A percentile compares a stretch with the other conserved stretches of the same genome.
These are phyloP conservation scores for Linyphia triangularis DNA, from an alignment of 2,888 invertebrate species.

Conservation along the genomic window DNA sequence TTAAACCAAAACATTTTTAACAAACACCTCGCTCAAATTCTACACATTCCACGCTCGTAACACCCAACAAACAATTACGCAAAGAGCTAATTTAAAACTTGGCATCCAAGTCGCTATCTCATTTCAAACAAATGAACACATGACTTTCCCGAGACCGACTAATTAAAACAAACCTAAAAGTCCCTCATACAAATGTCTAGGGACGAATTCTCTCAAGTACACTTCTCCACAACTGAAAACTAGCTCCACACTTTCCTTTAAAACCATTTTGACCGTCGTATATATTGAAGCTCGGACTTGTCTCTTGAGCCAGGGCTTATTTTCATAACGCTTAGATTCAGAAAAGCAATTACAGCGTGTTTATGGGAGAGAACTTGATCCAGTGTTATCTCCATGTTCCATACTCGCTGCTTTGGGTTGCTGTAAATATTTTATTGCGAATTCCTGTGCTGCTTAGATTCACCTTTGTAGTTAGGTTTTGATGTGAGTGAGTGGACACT, in stretches of 20 bases:
- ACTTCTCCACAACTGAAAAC: background rate
- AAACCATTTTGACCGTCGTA: background rate
- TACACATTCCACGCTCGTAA: too few relatives aligned
- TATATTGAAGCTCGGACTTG: background rate
- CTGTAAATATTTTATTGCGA: background rate
- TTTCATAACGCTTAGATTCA: background rate
- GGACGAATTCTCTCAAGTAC: background rate
- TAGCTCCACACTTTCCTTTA: background rate
- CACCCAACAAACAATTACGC: background rate
- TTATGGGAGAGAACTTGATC: background rate
- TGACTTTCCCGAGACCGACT: background rate
- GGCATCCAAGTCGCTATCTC: slow-evolving; percentile 2
- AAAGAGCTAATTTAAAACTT: background rate
- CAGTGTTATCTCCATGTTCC: background rate
- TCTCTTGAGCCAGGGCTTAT: background rate
- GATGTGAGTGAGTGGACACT: background rate
- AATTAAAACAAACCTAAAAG: slow-evolving; percentile 16
- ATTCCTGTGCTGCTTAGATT: background rate
- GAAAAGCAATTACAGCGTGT: slow-evolving; percentile 38
- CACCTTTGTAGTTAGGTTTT: background rate
- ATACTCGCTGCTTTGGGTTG: background rate
- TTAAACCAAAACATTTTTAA: too few relatives aligned
- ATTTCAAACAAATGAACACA: background rate
- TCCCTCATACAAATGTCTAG: too few relatives aligned
- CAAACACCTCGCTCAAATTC: too few relatives aligned